Percentiles rank a stretch among this genome's conserved stretches.
Evolutionary conservation across 2,797 vertebrate genomes (phyloP).

Genomic region (Botia kubotai): DNA sequence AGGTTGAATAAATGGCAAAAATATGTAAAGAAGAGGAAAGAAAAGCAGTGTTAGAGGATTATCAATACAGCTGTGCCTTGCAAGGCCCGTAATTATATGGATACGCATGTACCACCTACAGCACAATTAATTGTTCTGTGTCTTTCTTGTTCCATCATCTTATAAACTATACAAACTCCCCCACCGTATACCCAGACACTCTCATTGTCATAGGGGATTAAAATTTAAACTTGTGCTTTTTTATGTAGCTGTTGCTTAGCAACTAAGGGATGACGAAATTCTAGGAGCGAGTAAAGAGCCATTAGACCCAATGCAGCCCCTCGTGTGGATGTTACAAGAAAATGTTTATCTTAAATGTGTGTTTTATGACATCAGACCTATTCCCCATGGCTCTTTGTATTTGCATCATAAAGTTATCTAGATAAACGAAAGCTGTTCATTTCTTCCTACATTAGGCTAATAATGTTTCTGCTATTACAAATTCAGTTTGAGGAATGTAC

Average conservation of each 20-base stretch:
- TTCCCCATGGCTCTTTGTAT: constrained; percentile 9
- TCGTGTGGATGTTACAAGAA: constrained; percentile 44
- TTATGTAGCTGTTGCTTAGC: constrained; percentile 68
- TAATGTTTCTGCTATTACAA: background rate
- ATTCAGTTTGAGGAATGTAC: background rate
- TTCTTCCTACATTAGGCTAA: constrained; percentile 5
- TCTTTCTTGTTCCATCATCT: constrained; percentile 51
- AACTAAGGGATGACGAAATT: constrained; percentile 62
- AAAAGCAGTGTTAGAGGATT: background rate
- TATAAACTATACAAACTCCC: constrained; percentile 50
- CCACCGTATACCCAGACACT: constrained; percentile 58
- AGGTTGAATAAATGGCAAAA: background rate
- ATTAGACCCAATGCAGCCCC: constrained; percentile 46
- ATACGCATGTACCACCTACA: constrained; percentile 46
- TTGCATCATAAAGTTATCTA: background rate
- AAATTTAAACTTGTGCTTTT: constrained; percentile 68
- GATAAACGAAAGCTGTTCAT: background rate
- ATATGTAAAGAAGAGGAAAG: background rate
- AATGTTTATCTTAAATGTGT: constrained; percentile 44
- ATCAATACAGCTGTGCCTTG: background rate
- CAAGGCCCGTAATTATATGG: constrained; percentile 10
- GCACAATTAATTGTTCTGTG: constrained; percentile 43
- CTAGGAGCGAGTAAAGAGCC: constrained; percentile 52
- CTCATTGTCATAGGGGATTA: constrained; percentile 65
- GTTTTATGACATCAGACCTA: constrained; percentile 47